Percentiles rank a stretch among this genome's conserved stretches.
Evolutionary conservation across 1,140 invertebrate species (phyloP).

Genomic region (Drosophila bocqueti): DNA sequence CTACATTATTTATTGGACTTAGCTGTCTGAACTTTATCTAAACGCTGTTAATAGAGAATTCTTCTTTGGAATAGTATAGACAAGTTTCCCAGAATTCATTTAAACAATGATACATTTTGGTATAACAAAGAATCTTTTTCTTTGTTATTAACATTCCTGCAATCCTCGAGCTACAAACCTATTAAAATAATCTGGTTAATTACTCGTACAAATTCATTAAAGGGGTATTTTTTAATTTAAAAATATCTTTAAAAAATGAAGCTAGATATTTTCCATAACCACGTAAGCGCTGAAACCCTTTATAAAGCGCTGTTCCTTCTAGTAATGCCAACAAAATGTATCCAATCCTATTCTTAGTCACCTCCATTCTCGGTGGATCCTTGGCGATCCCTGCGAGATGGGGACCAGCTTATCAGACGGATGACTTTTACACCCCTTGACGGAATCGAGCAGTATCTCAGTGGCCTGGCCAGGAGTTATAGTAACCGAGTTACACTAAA

Average conservation of each 20-base stretch:
- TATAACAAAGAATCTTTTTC: neutral
- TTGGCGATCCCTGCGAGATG: neutral
- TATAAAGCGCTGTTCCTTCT: neutral
- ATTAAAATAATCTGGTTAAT: conserved; percentile 1
- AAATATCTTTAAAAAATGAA: neutral
- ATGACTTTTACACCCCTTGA: conserved; percentile 53
- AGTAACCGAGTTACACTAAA: conserved; percentile 74
- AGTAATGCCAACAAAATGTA: conserved; percentile 5
- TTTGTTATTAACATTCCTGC: neutral
- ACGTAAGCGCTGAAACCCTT: neutral
- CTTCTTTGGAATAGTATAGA: neutral
- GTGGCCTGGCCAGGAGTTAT: conserved; percentile 80
- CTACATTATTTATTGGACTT: neutral
- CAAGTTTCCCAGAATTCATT: neutral
- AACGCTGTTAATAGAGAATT: neutral
- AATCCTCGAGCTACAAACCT: neutral
- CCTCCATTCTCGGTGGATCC: conserved; percentile 2
- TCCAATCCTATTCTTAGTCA: neutral
- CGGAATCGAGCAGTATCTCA: conserved; percentile 86
- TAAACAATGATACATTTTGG: neutral
- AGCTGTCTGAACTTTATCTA: neutral
- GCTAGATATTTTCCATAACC: neutral
- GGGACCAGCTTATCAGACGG: conserved; percentile 5
- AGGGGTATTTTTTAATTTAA: neutral
- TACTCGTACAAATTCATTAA: neutral